Evolutionary conservation across 2,888 invertebrate genomes (phyloP).

Genomic region (Macaria notata): DNA sequence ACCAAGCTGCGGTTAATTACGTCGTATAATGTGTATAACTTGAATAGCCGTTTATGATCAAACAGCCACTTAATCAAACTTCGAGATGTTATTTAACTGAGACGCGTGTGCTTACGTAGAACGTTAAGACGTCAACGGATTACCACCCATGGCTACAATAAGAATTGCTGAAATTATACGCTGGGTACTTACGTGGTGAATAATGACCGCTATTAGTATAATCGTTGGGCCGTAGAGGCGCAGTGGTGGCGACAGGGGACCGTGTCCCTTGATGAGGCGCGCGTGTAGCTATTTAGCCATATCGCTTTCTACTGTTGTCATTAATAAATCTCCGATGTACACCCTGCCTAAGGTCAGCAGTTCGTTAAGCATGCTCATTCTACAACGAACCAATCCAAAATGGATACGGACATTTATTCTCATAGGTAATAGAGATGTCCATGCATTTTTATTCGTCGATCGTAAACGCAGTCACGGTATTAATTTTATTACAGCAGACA

Average conservation of each 20-base stretch:
- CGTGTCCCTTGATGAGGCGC: conserved; percentile 47
- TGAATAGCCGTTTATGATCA: conserved; percentile 37
- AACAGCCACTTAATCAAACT: conserved; percentile 39
- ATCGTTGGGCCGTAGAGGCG: conserved; percentile 53
- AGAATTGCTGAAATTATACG: conserved; percentile 73
- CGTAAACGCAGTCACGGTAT: no score
- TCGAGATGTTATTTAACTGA: conserved; percentile 35
- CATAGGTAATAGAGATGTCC: no score
- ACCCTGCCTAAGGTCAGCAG: conserved; percentile 47
- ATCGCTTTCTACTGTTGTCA: conserved; percentile 57
- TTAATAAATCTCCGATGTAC: conserved; percentile 42
- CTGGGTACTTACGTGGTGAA: conserved; percentile 57
- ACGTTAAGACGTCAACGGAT: conserved; percentile 52
- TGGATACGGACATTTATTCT: not conserved
- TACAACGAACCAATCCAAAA: conserved; percentile 5
- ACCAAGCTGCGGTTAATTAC: conserved; percentile 43
- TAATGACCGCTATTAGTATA: conserved; percentile 71
- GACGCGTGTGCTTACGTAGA: conserved; percentile 36
- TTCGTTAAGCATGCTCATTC: conserved; percentile 25
- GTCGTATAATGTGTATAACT: conserved; percentile 35
- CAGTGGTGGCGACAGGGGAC: conserved; percentile 46
- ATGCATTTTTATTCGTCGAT: no score
- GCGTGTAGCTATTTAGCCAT: conserved; percentile 55
- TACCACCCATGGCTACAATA: conserved; percentile 65
- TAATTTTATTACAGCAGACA: no score